Percentiles rank a stretch among this genome's conserved stretches.
Evolutionary conservation across 2,797 vertebrate species (phyloP).

Genomic region (Tolypeutes matacus): DNA sequence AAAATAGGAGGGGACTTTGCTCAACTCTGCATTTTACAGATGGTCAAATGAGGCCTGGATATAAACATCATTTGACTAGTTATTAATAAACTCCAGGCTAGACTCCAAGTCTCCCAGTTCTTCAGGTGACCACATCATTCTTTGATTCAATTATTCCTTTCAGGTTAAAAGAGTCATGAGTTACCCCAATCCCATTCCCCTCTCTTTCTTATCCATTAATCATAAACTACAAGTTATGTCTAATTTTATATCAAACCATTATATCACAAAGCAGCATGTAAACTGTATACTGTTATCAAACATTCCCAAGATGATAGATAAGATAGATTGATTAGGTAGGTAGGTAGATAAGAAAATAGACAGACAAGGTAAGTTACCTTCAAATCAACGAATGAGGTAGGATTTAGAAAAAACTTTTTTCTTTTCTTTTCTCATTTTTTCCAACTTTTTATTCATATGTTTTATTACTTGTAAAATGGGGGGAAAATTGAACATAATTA

Average conservation of each 20-base stretch:
- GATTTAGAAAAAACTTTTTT: not conserved
- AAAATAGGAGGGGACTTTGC: not conserved
- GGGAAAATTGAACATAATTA: not conserved
- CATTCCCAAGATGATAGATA: not conserved
- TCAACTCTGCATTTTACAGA: not conserved
- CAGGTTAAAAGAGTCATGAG: not conserved
- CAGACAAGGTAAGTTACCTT: not conserved
- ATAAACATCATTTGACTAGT: not conserved
- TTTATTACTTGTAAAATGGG: not conserved
- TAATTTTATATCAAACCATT: not conserved
- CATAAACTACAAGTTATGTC: not conserved
- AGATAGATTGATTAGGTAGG: too few relatives aligned
- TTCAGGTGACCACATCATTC: not conserved
- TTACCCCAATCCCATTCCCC: not conserved
- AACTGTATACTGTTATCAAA: not conserved
- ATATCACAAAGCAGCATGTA: not conserved
- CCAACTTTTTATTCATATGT: not conserved
- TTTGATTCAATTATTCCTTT: conserved; percentile 38
- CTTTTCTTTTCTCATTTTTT: not conserved
- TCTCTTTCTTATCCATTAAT: not conserved
- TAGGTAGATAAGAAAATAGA: not conserved
- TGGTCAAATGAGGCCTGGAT: not conserved
- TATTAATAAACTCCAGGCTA: not conserved
- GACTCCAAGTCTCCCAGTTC: conserved; percentile 17
- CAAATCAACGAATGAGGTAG: not conserved